phyloP scores from a whole-genome alignment of 2,113 vertebrate genomes.

The Perca schrenkii region DNA sequence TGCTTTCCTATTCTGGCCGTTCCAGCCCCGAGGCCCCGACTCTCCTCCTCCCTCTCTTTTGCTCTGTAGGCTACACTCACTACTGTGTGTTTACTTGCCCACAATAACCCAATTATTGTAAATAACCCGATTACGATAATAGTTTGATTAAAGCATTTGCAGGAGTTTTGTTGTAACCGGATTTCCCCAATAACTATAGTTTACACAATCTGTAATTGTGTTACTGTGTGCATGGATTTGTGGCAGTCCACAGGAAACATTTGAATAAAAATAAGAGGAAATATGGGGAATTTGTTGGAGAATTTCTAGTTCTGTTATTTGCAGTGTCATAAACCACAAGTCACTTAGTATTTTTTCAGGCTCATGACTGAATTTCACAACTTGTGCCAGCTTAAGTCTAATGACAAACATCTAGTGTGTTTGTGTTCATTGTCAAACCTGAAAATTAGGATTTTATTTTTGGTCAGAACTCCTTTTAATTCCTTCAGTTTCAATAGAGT shows the following conservation, averaged over 20 bases:
- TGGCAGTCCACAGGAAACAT: neutral
- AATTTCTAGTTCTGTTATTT: neutral
- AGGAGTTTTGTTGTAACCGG: constrained; percentile 3
- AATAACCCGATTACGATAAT: constrained; percentile 33
- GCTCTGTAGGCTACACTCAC: constrained; percentile 3
- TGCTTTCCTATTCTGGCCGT: constrained; percentile 52
- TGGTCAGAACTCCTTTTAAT: neutral
- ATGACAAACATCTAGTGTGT: neutral
- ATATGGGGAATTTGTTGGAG: neutral
- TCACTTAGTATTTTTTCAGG: neutral
- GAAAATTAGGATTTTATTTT: too few species aligned
- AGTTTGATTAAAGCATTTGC: constrained; percentile 36
- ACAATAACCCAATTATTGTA: constrained; percentile 27
- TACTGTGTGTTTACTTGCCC: constrained; percentile 39
- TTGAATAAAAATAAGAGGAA: neutral
- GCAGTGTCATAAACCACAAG: neutral
- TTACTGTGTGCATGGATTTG: constrained; percentile 5
- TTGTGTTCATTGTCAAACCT: too few species aligned
- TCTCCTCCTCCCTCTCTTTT: neutral
- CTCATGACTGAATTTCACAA: neutral
- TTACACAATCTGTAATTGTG: constrained; percentile 13
- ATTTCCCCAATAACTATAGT: constrained; percentile 13
- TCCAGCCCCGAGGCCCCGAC: constrained; percentile 31
- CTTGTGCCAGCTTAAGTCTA: neutral
- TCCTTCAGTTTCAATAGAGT: too few species aligned